A percentile compares a stretch with the other conserved stretches of the same genome.
Conservation (phyloP, 64 coral and sea anemone species). For the Pachyseris speciosa region DNA sequence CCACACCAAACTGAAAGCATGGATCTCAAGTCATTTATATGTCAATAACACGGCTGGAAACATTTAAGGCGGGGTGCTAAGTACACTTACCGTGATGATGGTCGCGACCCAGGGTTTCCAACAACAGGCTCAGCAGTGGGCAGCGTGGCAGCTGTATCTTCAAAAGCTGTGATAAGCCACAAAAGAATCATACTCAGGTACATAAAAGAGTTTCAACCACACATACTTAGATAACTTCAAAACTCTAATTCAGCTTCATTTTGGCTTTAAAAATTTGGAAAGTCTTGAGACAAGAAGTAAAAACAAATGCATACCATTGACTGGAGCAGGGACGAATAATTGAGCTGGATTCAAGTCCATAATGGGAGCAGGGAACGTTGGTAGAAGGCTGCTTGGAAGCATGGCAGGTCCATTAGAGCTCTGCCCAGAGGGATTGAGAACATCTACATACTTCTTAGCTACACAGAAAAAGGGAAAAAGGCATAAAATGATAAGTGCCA, state of each 20-base stretch:
- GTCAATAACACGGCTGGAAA: no score
- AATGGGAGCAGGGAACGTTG: slow-evolving; percentile 1
- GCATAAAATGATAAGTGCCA: not conserved
- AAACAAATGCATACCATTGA: not conserved
- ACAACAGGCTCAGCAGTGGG: slow-evolving; percentile 5
- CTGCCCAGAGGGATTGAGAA: slow-evolving; percentile 46
- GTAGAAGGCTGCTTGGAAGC: slow-evolving; percentile 50
- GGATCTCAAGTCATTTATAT: no score
- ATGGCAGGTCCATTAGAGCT: slow-evolving; percentile 13
- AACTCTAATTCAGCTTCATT: no score
- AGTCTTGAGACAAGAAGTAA: not conserved
- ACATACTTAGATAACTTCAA: no score
- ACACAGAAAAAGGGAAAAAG: not conserved
- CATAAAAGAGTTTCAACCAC: not conserved
- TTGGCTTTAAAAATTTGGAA: not conserved
- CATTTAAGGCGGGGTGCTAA: no score
- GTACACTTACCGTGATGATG: slow-evolving; percentile 3
- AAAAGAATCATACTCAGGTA: no score
- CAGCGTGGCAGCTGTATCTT: not conserved
- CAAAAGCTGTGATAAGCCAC: not conserved
- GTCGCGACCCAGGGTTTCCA: slow-evolving; percentile 19
- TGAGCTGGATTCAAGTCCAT: not conserved
- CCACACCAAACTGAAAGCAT: no score
- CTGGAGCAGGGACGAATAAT: slow-evolving; percentile 56
- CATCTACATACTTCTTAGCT: slow-evolving; percentile 73